Base-by-base conservation (phyloP, 2,113 vertebrate genomes). In the Sporophila hypoxantha region DNA sequence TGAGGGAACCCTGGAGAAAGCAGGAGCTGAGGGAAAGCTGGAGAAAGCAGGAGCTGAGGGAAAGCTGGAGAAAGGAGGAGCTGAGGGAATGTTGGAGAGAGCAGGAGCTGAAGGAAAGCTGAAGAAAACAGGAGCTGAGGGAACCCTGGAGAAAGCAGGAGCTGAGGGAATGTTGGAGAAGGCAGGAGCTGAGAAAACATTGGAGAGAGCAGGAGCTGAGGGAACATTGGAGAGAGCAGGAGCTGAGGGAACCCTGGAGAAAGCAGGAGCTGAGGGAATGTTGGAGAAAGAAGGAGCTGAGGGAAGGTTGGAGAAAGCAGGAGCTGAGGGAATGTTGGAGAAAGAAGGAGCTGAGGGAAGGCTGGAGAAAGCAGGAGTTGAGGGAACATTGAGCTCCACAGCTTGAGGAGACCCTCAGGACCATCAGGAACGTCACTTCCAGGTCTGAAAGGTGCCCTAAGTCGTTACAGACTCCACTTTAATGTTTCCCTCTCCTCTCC, bases 21-120 rank as follows among this genome's bases (percentile, higher is more conserved):
- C 50, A 29, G 62, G 30, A 65, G 30, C 14, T 18, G 32, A 32
- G 17, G 23, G 64, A 47, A 27, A 0, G 0, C 0, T 20, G 37
- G 7, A 56, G 39, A 56, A 4, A 42, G 13, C 32, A 65, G 62
- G 30, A 46, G 30, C 29, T 17, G 32, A 32, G 12, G 23, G 64
- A 47, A 27, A 0, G 0, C 0, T 26, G 17, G 6, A 50, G 14
- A n/a, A 1, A 20, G 12, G 17, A 39, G 36, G 59, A 76, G 12
- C 12, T 37, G 44, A 39, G 10, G 23, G 69, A 44, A 13, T 0
- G 0, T 0, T 42, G 37, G 17, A 44, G 25, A 56, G 4, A 42
- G 17, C 7, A 42, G 39, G 39, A 42, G 29, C 17, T 22, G 60
- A 62, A 27, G 37, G 10, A 37, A 10, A 8, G 10, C 10, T 37